Evolutionary conservation across 2,113 vertebrate genomes (phyloP).

Genomic region (Gobius niger): DNA sequence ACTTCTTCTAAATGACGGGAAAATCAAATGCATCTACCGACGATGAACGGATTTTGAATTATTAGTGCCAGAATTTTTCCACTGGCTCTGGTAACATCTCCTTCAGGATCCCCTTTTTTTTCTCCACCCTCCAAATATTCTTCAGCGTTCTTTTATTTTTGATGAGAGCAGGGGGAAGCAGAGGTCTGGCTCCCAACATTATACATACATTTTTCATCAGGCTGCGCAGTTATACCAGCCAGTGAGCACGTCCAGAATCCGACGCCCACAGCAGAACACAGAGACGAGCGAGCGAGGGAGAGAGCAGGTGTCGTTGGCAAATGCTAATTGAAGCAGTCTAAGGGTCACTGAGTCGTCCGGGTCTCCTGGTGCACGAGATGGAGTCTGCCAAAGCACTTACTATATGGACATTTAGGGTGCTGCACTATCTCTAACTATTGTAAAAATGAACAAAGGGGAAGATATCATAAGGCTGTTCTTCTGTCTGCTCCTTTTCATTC

Average conservation of each 20-base stretch:
- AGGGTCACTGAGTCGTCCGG: conserved; percentile 76
- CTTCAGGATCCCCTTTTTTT: conserved; percentile 21
- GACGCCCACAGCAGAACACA: conserved; percentile 14
- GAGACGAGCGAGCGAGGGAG: conserved; percentile 41
- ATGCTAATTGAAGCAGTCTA: conserved; percentile 78
- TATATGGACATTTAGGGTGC: conserved; percentile 9
- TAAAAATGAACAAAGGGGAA: no score
- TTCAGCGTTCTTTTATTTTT: conserved; percentile 77
- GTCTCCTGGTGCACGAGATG: conserved; percentile 45
- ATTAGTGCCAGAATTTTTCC: conserved; percentile 4
- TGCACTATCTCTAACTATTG: not conserved
- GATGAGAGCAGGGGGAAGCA: conserved; percentile 73
- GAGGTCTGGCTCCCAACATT: conserved; percentile 70
- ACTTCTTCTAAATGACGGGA: not conserved
- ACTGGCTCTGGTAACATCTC: conserved; percentile 31
- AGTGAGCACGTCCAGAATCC: conserved; percentile 25
- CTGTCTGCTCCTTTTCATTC: no score
- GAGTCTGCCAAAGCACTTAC: conserved; percentile 45
- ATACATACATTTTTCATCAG: conserved; percentile 81
- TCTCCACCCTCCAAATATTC: conserved; percentile 50
- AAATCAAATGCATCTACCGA: conserved; percentile 5
- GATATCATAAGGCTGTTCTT: no score
- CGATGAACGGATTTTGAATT: not conserved
- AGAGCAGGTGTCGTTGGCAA: conserved; percentile 77
- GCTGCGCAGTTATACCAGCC: conserved; percentile 77